Conservation (phyloP, 2,888 invertebrate genomes). For the Ceriagrion tenellum region DNA sequence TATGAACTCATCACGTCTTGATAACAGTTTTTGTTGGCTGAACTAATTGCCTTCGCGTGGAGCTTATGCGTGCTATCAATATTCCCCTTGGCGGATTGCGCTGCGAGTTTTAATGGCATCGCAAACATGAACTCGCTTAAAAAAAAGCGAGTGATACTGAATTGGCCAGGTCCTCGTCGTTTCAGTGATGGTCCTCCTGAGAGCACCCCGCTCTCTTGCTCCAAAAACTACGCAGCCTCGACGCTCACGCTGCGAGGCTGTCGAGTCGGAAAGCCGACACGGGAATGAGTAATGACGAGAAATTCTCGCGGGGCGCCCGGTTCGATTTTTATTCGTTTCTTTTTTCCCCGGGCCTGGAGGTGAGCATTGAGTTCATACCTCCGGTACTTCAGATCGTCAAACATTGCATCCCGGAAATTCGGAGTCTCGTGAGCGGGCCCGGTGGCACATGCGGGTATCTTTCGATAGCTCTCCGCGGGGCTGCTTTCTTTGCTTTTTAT, state of each 20-base stretch:
- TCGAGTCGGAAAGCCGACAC: not conserved
- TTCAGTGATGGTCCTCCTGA: too few relatives aligned
- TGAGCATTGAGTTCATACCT: not conserved
- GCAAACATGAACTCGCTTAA: not conserved
- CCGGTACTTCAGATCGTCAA: slow-evolving; percentile 9
- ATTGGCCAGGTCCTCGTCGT: too few relatives aligned
- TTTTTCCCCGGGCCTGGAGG: not conserved
- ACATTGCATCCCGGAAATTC: not conserved
- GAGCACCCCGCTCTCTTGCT: too few relatives aligned
- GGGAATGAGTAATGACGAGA: not conserved
- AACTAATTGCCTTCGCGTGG: not conserved
- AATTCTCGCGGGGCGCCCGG: not conserved
- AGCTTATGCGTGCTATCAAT: not conserved
- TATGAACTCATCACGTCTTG: not conserved
- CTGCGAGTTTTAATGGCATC: not conserved
- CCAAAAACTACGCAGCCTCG: not conserved
- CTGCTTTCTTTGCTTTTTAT: not conserved
- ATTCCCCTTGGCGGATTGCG: not conserved
- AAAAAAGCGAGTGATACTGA: not conserved
- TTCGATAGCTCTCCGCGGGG: not conserved
- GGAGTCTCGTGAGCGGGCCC: not conserved
- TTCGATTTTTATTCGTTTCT: not conserved
- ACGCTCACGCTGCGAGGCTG: not conserved
- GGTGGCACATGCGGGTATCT: not conserved
- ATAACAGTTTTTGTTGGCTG: not conserved